phyloP scores from a whole-genome alignment of 2,797 vertebrate species.

The Alca torda region DNA sequence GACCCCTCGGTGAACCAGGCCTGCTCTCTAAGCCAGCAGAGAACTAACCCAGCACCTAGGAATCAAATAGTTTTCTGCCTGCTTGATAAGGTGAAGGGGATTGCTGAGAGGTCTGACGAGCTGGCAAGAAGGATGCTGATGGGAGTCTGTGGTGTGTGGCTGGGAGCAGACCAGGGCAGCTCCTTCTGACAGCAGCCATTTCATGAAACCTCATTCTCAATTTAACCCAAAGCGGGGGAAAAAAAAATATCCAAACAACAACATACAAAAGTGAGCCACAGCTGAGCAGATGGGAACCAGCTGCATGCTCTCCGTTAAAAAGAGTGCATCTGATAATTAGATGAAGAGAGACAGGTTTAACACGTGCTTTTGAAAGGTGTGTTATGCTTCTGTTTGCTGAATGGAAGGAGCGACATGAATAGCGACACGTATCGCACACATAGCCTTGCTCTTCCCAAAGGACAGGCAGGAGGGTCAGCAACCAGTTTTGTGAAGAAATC shows the following conservation, averaged over 20 bases:
- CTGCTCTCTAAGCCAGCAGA: not conserved
- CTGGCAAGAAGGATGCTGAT: not conserved
- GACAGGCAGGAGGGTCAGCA: not conserved
- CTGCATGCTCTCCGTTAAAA: not conserved
- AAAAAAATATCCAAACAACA: not conserved
- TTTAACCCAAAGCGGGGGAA: not conserved
- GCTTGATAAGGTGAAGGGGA: not conserved
- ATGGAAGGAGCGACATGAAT: not conserved
- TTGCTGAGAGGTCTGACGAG: not conserved
- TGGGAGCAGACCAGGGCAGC: not conserved
- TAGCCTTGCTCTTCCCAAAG: not conserved
- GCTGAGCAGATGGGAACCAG: not conserved
- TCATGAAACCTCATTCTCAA: not conserved
- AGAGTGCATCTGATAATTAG: not conserved
- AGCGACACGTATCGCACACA: accelerated
- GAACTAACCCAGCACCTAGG: not conserved
- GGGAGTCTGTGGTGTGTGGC: not conserved
- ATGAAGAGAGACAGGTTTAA: not conserved
- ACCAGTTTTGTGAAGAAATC: not conserved
- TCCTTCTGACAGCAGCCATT: not conserved
- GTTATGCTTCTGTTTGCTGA: not conserved
- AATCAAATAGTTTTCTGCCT: not conserved
- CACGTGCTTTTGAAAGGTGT: not conserved
- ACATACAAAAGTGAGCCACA: not conserved
- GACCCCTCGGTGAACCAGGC: not conserved